Base-by-base conservation (phyloP, 1,140 invertebrate species). In the Lasioglossum baleicum region DNA sequence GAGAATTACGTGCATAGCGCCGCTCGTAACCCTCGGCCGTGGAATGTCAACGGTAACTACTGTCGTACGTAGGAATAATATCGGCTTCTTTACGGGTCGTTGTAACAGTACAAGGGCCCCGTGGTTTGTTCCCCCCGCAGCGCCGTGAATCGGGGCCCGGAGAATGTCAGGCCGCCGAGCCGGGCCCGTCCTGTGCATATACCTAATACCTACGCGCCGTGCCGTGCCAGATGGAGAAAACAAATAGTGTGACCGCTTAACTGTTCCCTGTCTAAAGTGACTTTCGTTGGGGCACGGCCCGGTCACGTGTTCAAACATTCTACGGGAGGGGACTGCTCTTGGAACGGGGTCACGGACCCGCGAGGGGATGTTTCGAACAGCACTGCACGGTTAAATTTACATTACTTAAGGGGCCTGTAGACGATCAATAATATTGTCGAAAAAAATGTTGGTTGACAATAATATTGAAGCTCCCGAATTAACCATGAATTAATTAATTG, bases 241-340 rank as follows among this genome's bases (percentile, higher is more conserved):
- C 76, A 83, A 85, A 86, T 67, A 86, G 60, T 60, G 48, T 80
- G 80, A 85, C 85, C 81, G 84, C 81, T 86, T 85, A 86, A 86
- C 84, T 77, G 69, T 76, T 70, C 75, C 75, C 74, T 75, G 75
- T 86, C 80, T 72, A 74, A 64, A 69, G 69, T 66, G 84, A 70
- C 69, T 85, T 76, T 86, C 65, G 64, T 76, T 61, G 64, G 69
- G 53, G 51, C 56, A 58, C 61, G 66, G 58, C 61, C 78, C 48
- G 58, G 83, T 86, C 84, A 86, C 84, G 80, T 80, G 83, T 86
- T 80, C 75, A 85, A 87, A 87, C 75, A 86, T 81, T 81, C 72
- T 75, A 67, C 63, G 83, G 6, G 13, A 75, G 11, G 58, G 78
- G 64, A 58, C 75, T 53, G 72, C 61, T 42, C 53, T 53, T 15